Percentiles rank a stretch among this genome's conserved stretches.
These are phyloP conservation scores for Melanophora roralis DNA, from an alignment of 2,888 invertebrate genomes.

Conservation along the genomic window DNA sequence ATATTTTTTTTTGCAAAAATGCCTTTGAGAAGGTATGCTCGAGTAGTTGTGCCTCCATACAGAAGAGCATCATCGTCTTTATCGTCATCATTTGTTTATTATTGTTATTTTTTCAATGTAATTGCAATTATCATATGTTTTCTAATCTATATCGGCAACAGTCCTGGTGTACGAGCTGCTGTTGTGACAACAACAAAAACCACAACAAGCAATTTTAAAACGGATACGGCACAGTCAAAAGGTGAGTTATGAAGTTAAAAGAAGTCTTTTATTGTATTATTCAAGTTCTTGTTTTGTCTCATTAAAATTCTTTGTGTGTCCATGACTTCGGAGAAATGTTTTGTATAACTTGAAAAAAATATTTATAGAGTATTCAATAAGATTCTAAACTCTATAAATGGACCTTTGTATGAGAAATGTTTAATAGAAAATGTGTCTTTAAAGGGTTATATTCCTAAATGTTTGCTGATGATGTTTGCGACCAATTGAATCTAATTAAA, in stretches of 20 bases:
- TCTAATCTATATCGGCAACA: constrained; percentile 35
- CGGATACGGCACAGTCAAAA: constrained; percentile 60
- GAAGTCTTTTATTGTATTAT: constrained; percentile 1
- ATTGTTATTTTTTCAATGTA: constrained; percentile 43
- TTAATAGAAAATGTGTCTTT: too few relatives aligned
- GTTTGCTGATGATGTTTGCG: too few relatives aligned
- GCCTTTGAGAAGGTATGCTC: constrained; percentile 50
- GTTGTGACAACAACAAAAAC: constrained; percentile 31
- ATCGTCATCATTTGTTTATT: constrained; percentile 48
- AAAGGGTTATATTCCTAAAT: too few relatives aligned
- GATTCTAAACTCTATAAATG: too few relatives aligned
- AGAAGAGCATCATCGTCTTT: constrained; percentile 53
- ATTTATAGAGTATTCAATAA: too few relatives aligned
- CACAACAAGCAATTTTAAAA: constrained; percentile 64
- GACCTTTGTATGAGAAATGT: too few relatives aligned
- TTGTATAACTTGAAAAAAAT: too few relatives aligned
- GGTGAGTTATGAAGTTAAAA: constrained; percentile 48
- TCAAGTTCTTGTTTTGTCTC: neutral
- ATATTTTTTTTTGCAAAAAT: constrained; percentile 38
- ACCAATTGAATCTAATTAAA: too few relatives aligned
- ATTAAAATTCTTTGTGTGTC: neutral
- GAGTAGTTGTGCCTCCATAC: constrained; percentile 23
- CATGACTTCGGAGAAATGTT: too few relatives aligned
- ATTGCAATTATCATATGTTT: constrained; percentile 53
- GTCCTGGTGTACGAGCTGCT: constrained; percentile 40